Evolutionary conservation across 2,113 vertebrate genomes (phyloP), one percentile per base, ranked within the genome.

Genomic region (Zosterops pallidus): DNA sequence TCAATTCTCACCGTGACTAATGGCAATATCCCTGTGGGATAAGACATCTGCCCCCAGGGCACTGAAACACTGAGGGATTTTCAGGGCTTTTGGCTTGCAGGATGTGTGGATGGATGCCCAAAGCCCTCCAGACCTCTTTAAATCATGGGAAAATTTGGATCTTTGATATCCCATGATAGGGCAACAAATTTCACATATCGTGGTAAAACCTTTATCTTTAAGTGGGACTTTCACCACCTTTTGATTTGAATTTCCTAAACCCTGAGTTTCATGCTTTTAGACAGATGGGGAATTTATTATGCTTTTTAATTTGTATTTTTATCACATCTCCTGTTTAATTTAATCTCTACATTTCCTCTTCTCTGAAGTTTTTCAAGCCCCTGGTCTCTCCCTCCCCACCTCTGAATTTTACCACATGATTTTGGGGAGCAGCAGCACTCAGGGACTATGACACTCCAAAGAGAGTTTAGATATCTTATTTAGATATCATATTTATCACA

Each of bases 281-380:
- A 64, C 35, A 63, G 35, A 31, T 23, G 47, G 25, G 28, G 41
- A 67, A 25, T 41, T 69, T 81, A 5, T 2, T 70, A 11, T 7
- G 22, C 3, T 17, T 65, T 81, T 74, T 49, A 12, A 41, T 92
- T 78, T 57, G 10, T 39, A 21, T 37, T 90, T 86, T 75, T 42
- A 35, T 50, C 31, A 31, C 0, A 0, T 57, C 7, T 70, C 19
- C 12, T 35, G 3, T 50, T 67, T 80, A 2, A 39, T 69, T 89
- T 85, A 59, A 86, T 72, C 62, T 81, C 64, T 62, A 49, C 6
- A 13, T 87, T 86, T 83, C 21, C 33, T 59, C n/a, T 52, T 39
- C 22, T 47, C 33, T 56, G 21, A 49, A 37, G 3, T 33, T 78
- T 85, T 75, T 70, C 26, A 55, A 78, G 60, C 20, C 55, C 23